phyloP scores from a whole-genome alignment of 92 coral and sea anemone genomes.

The Palythoa grandis region DNA sequence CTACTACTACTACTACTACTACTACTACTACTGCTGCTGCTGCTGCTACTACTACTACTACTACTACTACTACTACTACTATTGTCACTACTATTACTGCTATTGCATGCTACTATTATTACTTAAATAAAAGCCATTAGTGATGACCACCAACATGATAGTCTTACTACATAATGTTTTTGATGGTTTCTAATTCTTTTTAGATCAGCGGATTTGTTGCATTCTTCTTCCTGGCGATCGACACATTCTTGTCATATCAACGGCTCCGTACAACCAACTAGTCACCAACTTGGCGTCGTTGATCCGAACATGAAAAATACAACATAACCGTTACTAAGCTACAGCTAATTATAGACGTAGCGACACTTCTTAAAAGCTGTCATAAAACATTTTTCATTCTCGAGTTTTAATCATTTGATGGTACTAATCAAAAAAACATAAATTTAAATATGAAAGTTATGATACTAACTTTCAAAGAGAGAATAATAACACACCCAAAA shows the following conservation, averaged over 20 bases:
- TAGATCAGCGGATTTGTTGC: constrained; percentile 38
- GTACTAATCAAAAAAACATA: no score
- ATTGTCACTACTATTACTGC: background rate
- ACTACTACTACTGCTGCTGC: background rate
- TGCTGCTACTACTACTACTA: background rate
- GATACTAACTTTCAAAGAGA: no score
- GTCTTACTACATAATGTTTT: background rate
- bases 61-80: background rate
- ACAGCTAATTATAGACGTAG: no score
- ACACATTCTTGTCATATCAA: constrained; percentile 23
- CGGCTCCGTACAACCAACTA: background rate
- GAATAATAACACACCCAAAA: no score
- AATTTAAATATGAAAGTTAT: no score
- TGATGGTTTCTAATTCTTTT: background rate
- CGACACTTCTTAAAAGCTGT: no score
- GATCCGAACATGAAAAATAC: no score
- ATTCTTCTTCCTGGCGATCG: constrained; percentile 23
- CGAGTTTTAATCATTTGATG: no score
- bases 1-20: background rate
- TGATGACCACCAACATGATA: background rate
- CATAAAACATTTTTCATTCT: no score
- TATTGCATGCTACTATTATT: no score
- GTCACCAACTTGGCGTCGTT: background rate
- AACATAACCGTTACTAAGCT: no score
- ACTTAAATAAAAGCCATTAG: no score